Conservation (phyloP, 2,797 vertebrate species). For the Enteromius anoplus region DNA sequence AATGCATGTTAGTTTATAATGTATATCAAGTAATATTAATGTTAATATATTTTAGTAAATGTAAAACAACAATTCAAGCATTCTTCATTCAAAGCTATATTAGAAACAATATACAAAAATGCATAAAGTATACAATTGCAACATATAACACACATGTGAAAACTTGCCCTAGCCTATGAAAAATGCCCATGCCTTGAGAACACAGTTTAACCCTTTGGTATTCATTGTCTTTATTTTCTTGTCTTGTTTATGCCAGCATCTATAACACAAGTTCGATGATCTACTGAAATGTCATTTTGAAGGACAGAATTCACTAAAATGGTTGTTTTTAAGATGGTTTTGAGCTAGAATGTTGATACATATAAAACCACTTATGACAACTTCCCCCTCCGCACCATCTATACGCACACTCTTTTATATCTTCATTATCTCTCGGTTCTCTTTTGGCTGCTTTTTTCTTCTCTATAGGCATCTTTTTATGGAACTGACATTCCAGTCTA, state of each 20-base stretch:
- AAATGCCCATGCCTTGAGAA: not conserved
- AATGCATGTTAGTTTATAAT: not conserved
- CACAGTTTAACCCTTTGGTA: not conserved
- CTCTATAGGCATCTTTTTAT: constrained; percentile 76
- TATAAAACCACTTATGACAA: not conserved
- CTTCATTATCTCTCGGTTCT: constrained; percentile 25
- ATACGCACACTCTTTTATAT: constrained; percentile 6
- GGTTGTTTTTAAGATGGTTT: not conserved
- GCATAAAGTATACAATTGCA: not conserved
- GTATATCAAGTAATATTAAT: not conserved
- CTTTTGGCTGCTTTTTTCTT: not conserved
- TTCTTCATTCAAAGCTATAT: not conserved
- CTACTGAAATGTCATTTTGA: not conserved
- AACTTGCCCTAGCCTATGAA: not conserved
- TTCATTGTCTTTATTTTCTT: not conserved
- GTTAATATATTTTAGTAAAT: not conserved
- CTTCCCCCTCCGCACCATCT: not conserved
- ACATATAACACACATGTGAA: not conserved
- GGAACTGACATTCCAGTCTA: constrained; percentile 79
- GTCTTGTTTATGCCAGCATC: not conserved
- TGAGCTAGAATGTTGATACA: not conserved
- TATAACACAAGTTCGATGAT: not conserved
- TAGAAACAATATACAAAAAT: not conserved
- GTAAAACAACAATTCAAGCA: not conserved
- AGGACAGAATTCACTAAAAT: not conserved